Evolutionary conservation across 2,888 invertebrate species (phyloP).

Genomic region (Ametastegia equiseti): DNA sequence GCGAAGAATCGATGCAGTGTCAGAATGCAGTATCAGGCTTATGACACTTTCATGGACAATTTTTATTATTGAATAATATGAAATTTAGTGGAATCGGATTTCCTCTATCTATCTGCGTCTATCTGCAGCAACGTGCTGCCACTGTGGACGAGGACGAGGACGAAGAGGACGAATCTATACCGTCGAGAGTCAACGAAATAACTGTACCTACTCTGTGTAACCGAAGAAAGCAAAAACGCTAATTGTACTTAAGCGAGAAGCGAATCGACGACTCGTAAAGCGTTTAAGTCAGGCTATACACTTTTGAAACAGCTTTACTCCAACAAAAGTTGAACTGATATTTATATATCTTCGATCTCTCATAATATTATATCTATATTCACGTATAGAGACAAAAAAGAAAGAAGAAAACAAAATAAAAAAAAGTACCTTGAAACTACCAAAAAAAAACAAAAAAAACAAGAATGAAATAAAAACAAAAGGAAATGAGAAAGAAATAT

Average conservation of each 20-base stretch:
- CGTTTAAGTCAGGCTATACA: background rate
- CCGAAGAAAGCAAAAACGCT: background rate
- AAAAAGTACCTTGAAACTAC: conserved; percentile 39
- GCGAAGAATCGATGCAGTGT: background rate
- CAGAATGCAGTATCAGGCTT: background rate
- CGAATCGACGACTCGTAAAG: background rate
- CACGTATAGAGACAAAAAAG: background rate
- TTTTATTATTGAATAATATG: background rate
- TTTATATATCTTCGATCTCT: no score
- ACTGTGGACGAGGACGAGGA: no score
- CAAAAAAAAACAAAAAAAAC: conserved; percentile 17
- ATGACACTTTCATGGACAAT: background rate
- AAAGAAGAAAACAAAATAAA: background rate
- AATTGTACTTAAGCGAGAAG: conserved; percentile 9
- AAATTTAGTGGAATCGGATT: background rate
- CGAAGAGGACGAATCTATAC: background rate
- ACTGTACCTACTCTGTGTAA: background rate
- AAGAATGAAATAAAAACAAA: background rate
- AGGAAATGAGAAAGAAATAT: background rate
- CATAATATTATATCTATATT: background rate
- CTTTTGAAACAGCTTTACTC: no score
- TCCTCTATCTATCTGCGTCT: no score
- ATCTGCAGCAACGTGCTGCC: no score
- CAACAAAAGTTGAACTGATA: no score
- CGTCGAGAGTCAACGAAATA: background rate